phyloP scores from a whole-genome alignment of 1,140 invertebrate genomes.

The Protaetia brevitarsis region DNA sequence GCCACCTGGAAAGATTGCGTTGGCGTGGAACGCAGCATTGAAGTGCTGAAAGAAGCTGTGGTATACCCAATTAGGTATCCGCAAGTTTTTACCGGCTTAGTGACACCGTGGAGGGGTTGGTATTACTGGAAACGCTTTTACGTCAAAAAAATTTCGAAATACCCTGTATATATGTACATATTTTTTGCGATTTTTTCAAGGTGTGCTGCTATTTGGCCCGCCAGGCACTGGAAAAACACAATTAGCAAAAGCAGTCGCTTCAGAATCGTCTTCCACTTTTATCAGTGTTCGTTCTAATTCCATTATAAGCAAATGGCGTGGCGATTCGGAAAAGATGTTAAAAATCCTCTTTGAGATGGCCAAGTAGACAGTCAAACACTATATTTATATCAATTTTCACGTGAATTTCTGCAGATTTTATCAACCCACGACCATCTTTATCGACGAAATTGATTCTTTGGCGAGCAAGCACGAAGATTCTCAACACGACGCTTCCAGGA shows the following conservation, averaged over 20 bases:
- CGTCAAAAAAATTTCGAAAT: too few species aligned
- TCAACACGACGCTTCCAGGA: conserved; percentile 88
- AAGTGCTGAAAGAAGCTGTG: conserved; percentile 82
- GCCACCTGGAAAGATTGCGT: conserved; percentile 71
- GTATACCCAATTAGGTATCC: conserved; percentile 85
- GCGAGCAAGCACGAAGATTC: conserved; percentile 68
- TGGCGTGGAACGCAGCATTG: conserved; percentile 78
- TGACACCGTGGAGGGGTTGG: conserved; percentile 75
- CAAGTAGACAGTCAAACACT: conserved; percentile 49
- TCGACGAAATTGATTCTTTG: conserved; percentile 94
- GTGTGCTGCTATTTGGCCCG: conserved; percentile 79
- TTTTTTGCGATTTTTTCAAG: not conserved
- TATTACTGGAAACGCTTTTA: conserved; percentile 43
- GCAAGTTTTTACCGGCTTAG: conserved; percentile 72
- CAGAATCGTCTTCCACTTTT: conserved; percentile 81
- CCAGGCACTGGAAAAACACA: conserved; percentile 84
- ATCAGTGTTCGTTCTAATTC: conserved; percentile 89
- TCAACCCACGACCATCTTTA: conserved; percentile 91
- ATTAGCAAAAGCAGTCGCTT: conserved; percentile 82
- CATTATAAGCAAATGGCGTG: conserved; percentile 90
- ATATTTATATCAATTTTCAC: conserved; percentile 36
- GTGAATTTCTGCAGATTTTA: conserved; percentile 48
- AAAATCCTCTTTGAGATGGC: conserved; percentile 87
- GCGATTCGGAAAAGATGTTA: conserved; percentile 91
- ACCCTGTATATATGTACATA: too few species aligned